Percentiles rank a stretch among this genome's conserved stretches.
phyloP scores from a whole-genome alignment of 2,797 vertebrate species.

The Pangasius sanitwongsei region DNA sequence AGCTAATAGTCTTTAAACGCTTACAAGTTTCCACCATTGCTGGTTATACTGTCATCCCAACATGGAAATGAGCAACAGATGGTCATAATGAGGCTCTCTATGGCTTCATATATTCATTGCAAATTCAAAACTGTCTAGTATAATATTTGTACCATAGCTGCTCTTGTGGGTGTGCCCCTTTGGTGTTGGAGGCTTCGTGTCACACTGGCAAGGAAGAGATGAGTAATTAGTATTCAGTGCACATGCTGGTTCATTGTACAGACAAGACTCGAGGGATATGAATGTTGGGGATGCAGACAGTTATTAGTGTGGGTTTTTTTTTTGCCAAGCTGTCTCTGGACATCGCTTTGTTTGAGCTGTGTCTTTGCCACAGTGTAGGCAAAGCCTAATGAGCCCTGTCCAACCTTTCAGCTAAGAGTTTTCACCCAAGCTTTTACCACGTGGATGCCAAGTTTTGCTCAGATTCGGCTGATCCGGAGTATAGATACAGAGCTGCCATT shows the following conservation, averaged over 20 bases:
- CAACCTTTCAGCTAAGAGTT: not conserved
- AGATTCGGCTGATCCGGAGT: not conserved
- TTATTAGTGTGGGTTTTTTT: not conserved
- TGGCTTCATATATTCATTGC: not conserved
- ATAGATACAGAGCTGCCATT: not conserved
- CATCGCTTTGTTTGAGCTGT: conserved; percentile 16
- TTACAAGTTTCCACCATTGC: not conserved
- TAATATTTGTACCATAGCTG: not conserved
- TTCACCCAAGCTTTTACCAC: conserved; percentile 1
- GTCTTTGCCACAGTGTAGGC: conserved; percentile 16
- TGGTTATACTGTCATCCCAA: not conserved
- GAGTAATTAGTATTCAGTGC: conserved; percentile 30
- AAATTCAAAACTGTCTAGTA: conserved; percentile 1
- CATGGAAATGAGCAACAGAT: not conserved
- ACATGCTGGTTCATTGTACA: conserved; percentile 7
- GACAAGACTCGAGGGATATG: conserved; percentile 7
- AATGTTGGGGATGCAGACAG: conserved; percentile 24
- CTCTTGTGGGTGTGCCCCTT: not conserved
- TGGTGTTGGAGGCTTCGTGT: not conserved
- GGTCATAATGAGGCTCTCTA: not conserved
- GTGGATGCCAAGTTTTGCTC: not conserved
- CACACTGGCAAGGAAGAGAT: conserved; percentile 5
- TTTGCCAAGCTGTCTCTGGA: conserved; percentile 13
- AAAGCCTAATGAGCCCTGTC: conserved; percentile 14
- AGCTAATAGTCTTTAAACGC: not conserved